Percentiles rank a stretch among this genome's conserved stretches.
These are phyloP conservation scores for Ctenopoma kingsleyae DNA, from an alignment of 2,797 vertebrate genomes.

Conservation along the genomic window DNA sequence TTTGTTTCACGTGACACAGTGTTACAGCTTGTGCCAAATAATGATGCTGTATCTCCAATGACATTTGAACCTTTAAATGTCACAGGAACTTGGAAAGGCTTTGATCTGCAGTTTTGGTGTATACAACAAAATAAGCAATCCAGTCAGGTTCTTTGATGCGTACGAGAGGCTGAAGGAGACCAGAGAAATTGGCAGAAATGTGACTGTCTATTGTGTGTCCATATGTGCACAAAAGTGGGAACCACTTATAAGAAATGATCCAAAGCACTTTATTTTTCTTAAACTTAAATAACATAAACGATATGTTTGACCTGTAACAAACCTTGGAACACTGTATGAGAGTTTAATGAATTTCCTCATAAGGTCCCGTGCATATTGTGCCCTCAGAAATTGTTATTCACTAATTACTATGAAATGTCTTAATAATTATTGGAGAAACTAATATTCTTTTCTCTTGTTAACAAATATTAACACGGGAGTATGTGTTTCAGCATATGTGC, in stretches of 20 bases:
- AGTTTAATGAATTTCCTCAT: no score
- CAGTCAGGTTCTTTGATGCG: constrained; percentile 8
- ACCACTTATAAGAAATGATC: no score
- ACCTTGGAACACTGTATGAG: no score
- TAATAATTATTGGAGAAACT: no score
- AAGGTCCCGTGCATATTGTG: no score
- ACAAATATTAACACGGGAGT: no score
- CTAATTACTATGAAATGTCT: no score
- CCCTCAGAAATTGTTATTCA: no score
- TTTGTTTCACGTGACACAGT: neutral
- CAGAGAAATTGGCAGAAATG: neutral
- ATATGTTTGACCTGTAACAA: no score
- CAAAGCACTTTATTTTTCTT: no score
- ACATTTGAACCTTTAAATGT: constrained; percentile 12
- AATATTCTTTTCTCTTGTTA: no score
- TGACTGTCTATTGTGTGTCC: neutral
- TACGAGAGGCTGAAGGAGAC: neutral
- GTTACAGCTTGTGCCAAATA: neutral
- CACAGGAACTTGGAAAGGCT: constrained; percentile 1
- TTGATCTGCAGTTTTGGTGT: constrained; percentile 13
- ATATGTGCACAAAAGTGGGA: neutral
- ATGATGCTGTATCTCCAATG: constrained; percentile 1
- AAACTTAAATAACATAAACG: no score
- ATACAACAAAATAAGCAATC: neutral
- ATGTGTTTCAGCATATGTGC: neutral